phyloP scores from a whole-genome alignment of 2,113 vertebrate species.

The Sisor rabdophorus region DNA sequence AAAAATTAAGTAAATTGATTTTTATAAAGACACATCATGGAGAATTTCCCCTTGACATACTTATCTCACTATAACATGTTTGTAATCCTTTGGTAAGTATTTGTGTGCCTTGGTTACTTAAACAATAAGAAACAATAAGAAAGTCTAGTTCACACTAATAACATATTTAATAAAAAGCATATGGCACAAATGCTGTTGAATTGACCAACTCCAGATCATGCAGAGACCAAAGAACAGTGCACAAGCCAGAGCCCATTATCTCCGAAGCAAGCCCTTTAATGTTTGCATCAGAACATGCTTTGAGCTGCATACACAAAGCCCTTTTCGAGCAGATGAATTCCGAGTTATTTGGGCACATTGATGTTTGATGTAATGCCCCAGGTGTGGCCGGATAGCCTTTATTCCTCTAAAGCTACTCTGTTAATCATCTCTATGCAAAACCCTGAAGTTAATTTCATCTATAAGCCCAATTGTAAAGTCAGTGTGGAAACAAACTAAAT shows the following conservation, averaged over 20 bases:
- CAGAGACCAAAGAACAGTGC: conserved; percentile 39
- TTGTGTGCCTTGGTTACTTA: not conserved
- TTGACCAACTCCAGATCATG: conserved; percentile 29
- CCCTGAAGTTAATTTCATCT: not conserved
- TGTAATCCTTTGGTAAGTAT: not conserved
- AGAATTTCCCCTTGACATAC: not conserved
- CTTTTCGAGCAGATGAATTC: conserved; percentile 41
- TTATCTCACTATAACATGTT: not conserved
- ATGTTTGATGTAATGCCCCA: conserved; percentile 49
- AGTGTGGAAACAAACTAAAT: conserved; percentile 14
- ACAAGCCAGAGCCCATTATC: conserved; percentile 40
- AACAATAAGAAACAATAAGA: too few relatives aligned
- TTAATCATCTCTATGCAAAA: conserved; percentile 8
- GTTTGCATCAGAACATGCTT: conserved; percentile 46
- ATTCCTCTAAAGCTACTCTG: conserved; percentile 32
- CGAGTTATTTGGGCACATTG: conserved; percentile 40
- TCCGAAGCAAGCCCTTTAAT: conserved; percentile 49
- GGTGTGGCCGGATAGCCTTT: conserved; percentile 44
- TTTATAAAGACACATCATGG: not conserved
- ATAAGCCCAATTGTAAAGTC: not conserved
- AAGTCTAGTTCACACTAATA: not conserved
- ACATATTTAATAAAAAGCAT: not conserved
- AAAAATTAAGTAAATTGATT: not conserved
- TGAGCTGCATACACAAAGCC: conserved; percentile 45
- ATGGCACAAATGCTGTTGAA: conserved; percentile 14